Percentiles rank a stretch among this genome's conserved stretches.
Conservation (phyloP, 2,113 vertebrate genomes). For the Ivindomyrus marchei region DNA sequence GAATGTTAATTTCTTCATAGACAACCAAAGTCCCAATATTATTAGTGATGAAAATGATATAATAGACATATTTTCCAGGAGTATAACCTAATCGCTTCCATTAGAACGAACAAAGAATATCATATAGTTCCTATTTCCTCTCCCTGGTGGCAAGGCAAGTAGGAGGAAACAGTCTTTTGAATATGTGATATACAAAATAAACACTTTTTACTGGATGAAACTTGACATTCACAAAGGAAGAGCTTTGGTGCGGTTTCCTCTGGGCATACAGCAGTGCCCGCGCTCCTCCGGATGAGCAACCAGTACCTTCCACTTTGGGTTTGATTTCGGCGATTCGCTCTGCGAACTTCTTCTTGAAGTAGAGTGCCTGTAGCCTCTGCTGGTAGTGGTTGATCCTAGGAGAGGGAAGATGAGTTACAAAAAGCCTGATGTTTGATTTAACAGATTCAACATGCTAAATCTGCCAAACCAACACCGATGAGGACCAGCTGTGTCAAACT, state of each 20-base stretch:
- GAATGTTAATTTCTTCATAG: not conserved
- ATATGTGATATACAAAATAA: not conserved
- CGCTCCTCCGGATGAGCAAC: not conserved
- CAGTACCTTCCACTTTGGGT: slow-evolving; percentile 93
- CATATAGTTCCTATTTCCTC: not conserved
- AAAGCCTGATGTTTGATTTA: not conserved
- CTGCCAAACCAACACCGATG: not conserved
- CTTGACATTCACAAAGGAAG: not conserved
- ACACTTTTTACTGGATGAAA: not conserved
- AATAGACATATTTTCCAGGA: not conserved
- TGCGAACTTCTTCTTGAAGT: slow-evolving; percentile 99
- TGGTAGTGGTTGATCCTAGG: slow-evolving; percentile 97
- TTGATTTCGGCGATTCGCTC: slow-evolving; percentile 95
- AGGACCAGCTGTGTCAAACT: not conserved
- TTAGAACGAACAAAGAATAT: not conserved
- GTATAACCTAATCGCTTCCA: not conserved
- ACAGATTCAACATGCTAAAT: not conserved
- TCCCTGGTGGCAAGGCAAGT: not conserved
- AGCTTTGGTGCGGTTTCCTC: not conserved
- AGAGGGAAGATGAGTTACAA: slow-evolving; percentile 17
- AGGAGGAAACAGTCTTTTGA: not conserved
- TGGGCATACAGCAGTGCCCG: not conserved
- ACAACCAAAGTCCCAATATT: not conserved
- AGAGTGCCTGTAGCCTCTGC: slow-evolving; percentile 88
- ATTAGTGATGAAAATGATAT: not conserved